These are phyloP conservation scores for Buphagus erythrorhynchus DNA, from an alignment of 2,797 vertebrate species.

Conservation along the genomic window DNA sequence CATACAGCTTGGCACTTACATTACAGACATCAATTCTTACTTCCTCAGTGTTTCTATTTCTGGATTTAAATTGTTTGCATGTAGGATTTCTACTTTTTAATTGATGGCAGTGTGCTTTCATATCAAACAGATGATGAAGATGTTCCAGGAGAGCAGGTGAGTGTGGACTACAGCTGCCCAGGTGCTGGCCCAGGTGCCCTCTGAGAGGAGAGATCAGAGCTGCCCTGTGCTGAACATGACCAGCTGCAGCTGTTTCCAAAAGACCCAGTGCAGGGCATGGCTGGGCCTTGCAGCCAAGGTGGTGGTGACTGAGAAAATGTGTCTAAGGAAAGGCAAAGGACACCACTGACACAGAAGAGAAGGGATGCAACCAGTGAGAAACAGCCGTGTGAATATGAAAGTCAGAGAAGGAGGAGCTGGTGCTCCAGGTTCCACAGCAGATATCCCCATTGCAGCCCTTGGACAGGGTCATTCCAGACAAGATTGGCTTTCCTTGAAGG, in stretches of 20 bases:
- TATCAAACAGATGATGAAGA: neutral
- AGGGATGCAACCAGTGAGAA: neutral
- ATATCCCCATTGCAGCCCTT: neutral
- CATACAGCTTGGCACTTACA: neutral
- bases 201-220: neutral
- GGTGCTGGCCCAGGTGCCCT: no score
- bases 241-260: neutral
- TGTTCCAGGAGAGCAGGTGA: neutral
- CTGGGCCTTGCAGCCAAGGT: neutral
- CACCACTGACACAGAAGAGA: neutral
- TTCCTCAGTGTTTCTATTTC: neutral
- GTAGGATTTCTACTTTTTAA: neutral
- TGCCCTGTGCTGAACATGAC: neutral
- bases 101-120: neutral
- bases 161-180: accelerated
- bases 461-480: neutral
- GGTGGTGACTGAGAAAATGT: neutral
- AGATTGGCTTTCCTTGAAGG: neutral
- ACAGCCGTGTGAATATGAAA: accelerated
- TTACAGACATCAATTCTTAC: neutral
- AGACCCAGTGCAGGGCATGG: accelerated
- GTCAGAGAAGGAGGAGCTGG: neutral
- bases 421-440: neutral
- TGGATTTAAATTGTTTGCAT: neutral
- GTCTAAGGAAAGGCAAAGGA: neutral